Percentiles rank a stretch among this genome's conserved stretches.
phyloP scores from a whole-genome alignment of 2,888 invertebrate genomes.

The Trilocha varians region DNA sequence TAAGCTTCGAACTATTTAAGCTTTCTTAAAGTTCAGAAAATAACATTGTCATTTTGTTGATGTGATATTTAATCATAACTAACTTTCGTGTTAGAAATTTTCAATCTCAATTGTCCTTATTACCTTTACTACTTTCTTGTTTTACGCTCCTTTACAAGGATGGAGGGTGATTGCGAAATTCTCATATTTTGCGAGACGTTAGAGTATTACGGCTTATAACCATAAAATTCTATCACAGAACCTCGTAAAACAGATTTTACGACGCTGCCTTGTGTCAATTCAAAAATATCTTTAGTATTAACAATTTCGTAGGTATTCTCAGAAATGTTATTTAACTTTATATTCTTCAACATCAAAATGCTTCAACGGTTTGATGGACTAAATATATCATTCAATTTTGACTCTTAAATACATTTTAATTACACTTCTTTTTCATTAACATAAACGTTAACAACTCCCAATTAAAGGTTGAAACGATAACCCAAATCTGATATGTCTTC shows the following conservation, averaged over 20 bases:
- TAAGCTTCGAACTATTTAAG: too few species aligned
- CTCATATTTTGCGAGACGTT: not conserved
- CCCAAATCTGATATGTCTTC: too few species aligned
- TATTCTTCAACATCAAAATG: not conserved
- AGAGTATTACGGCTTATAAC: not conserved
- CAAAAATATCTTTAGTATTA: not conserved
- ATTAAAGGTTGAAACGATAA: too few species aligned
- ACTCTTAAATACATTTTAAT: conserved; percentile 1
- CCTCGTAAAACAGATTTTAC: not conserved
- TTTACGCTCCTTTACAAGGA: not conserved
- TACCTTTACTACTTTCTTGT: too few species aligned
- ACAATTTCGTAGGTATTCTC: not conserved
- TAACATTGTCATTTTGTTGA: too few species aligned
- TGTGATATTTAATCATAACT: too few species aligned
- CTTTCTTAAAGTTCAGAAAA: too few species aligned
- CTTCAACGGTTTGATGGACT: not conserved
- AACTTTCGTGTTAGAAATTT: too few species aligned
- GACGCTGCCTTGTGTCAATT: not conserved
- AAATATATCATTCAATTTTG: not conserved
- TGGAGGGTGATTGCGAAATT: not conserved
- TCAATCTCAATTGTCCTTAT: too few species aligned
- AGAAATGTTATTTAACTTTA: not conserved
- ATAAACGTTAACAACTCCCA: too few species aligned
- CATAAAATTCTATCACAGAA: not conserved
- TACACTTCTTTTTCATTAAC: too few species aligned